Evolutionary conservation across 2,888 invertebrate species (phyloP).

Genomic region (Cephus sareptanus): DNA sequence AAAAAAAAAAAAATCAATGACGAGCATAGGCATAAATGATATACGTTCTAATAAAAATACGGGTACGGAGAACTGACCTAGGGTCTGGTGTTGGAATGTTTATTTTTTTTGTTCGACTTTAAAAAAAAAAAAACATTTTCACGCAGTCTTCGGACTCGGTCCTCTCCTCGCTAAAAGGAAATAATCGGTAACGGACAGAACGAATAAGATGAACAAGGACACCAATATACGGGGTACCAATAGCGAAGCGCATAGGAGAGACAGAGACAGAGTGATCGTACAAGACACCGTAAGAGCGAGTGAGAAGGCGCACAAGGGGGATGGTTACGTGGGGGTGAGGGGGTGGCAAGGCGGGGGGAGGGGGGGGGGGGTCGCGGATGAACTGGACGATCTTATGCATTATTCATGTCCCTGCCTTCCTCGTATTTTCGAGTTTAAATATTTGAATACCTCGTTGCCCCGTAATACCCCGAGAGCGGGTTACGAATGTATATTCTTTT

Average conservation of each 20-base stretch:
- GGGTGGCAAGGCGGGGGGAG: constrained; percentile 15
- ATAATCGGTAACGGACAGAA: constrained; percentile 3
- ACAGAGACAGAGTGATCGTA: constrained; percentile 17
- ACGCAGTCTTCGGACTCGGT: neutral
- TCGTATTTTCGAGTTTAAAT: constrained; percentile 64
- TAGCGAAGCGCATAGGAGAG: constrained; percentile 3
- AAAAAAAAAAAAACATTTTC: neutral
- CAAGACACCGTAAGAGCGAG: neutral
- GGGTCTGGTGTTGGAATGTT: neutral
- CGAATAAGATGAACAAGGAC: constrained; percentile 12
- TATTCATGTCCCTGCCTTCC: constrained; percentile 58
- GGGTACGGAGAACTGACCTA: neutral
- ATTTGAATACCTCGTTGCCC: constrained; percentile 60
- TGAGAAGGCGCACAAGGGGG: neutral
- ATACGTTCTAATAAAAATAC: neutral
- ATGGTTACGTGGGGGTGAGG: neutral
- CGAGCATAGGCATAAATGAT: neutral
- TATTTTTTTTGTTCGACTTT: too few species aligned
- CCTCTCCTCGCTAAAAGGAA: neutral
- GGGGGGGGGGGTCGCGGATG: constrained; percentile 23
- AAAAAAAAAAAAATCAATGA: neutral
- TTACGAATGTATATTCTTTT: constrained; percentile 57
- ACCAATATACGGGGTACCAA: neutral
- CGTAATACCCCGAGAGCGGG: constrained; percentile 29
- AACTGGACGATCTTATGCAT: constrained; percentile 54